phyloP scores from a whole-genome alignment of 2,797 vertebrate species.

The Petrocephalus sullivani region DNA sequence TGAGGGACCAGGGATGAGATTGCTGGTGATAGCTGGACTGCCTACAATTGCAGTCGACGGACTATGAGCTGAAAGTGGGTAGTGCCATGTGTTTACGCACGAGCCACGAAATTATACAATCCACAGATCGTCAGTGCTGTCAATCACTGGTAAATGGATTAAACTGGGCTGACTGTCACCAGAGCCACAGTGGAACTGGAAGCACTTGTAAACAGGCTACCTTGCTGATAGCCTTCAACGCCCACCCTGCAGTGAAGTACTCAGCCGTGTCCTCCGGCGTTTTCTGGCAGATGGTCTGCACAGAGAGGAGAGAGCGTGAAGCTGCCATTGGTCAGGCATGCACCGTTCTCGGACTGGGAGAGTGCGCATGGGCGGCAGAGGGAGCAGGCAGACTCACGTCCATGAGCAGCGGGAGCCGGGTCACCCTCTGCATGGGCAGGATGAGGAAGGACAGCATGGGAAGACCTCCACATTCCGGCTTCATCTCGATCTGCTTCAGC shows the following conservation, averaged over 20 bases:
- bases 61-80: background rate
- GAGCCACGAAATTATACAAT: background rate
- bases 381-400: constrained; percentile 70
- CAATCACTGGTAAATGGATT: background rate
- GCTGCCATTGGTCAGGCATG: background rate
- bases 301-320: constrained; percentile 10
- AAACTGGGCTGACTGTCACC: no score
- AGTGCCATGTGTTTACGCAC: background rate
- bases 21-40: background rate
- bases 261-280: constrained; percentile 53
- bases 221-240: constrained; percentile 89
- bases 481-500: constrained; percentile 78
- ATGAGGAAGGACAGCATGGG: constrained; percentile 96
- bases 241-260: constrained; percentile 71
- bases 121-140: background rate
- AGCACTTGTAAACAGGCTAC: constrained; percentile 49
- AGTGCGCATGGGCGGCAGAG: background rate
- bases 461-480: constrained; percentile 74
- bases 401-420: constrained; percentile 86
- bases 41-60: background rate
- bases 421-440: constrained; percentile 95
- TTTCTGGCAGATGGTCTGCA: constrained; percentile 89
- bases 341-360: background rate
- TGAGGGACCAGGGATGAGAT: background rate
- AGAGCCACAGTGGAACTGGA: background rate